Evolutionary conservation across 2,113 vertebrate genomes (phyloP).

Genomic region (Podiceps cristatus): DNA sequence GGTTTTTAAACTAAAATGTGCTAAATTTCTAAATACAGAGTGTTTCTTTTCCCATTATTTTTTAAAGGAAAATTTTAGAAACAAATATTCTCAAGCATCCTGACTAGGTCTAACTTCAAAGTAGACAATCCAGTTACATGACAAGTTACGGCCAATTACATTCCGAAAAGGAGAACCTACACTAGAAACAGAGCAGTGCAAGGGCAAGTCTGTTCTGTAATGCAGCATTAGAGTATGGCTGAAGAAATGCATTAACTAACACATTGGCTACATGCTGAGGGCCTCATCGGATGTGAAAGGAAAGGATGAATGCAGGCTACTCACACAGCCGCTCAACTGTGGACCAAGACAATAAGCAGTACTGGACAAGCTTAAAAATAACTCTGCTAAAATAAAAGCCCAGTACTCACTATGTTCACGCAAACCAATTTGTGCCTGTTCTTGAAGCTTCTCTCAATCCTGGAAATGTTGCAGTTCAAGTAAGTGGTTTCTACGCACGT

Average conservation of each 20-base stretch:
- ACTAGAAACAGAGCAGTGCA: neutral
- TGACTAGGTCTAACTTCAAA: neutral
- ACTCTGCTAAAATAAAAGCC: neutral
- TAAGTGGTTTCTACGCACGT: neutral
- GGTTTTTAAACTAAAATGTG: neutral
- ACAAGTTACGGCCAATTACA: neutral
- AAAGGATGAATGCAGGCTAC: neutral
- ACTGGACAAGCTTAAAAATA: neutral
- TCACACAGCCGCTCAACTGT: rapidly evolving
- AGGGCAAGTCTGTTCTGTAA: neutral
- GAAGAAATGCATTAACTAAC: neutral
- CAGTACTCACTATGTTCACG: neutral
- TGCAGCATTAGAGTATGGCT: neutral
- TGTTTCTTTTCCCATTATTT: rapidly evolving
- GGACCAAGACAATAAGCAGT: neutral
- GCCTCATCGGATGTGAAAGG: neutral
- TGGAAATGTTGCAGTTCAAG: neutral
- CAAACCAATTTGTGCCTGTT: neutral
- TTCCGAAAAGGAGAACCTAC: neutral
- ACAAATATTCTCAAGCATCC: neutral
- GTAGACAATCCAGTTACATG: neutral
- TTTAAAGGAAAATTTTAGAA: neutral
- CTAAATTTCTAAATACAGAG: neutral
- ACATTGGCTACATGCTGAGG: neutral
- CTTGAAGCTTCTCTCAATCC: neutral